phyloP scores from a whole-genome alignment of 2,113 vertebrate genomes.

The Ondatra zibethicus region DNA sequence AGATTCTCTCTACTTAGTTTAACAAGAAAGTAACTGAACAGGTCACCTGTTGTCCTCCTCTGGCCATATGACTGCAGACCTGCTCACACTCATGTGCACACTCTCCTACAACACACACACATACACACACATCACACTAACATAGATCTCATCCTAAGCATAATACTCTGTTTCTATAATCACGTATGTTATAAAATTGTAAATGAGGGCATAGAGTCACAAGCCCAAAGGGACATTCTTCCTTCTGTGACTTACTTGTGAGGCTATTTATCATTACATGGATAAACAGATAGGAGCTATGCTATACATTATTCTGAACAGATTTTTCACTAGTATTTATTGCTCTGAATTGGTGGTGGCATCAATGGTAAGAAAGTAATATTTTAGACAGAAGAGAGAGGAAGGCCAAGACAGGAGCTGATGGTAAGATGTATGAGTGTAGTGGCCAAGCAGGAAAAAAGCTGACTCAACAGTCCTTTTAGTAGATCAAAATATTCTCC shows the following conservation, averaged over 20 bases:
- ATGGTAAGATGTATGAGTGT: not conserved
- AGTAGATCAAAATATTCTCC: not conserved
- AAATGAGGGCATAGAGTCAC: not conserved
- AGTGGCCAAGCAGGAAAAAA: rapidly evolving
- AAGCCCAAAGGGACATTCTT: not conserved
- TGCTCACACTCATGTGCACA: not conserved
- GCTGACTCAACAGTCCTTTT: not conserved
- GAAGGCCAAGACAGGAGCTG: not conserved
- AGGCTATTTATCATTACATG: not conserved
- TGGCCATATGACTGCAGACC: no score
- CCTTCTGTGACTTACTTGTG: not conserved
- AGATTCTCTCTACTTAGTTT: not conserved
- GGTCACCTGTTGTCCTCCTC: no score
- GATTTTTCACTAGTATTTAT: not conserved
- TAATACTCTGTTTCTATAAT: not conserved
- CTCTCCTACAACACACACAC: not conserved
- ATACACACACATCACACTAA: not conserved
- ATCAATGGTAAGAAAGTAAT: not conserved
- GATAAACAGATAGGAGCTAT: not conserved
- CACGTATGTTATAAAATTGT: not conserved
- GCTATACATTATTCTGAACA: rapidly evolving
- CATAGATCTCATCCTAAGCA: not conserved
- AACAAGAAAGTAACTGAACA: not conserved
- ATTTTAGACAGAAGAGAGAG: not conserved
- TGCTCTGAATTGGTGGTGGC: rapidly evolving